Conservation (phyloP, 2,888 invertebrate species). For the Rhaphigaster nebulosa region DNA sequence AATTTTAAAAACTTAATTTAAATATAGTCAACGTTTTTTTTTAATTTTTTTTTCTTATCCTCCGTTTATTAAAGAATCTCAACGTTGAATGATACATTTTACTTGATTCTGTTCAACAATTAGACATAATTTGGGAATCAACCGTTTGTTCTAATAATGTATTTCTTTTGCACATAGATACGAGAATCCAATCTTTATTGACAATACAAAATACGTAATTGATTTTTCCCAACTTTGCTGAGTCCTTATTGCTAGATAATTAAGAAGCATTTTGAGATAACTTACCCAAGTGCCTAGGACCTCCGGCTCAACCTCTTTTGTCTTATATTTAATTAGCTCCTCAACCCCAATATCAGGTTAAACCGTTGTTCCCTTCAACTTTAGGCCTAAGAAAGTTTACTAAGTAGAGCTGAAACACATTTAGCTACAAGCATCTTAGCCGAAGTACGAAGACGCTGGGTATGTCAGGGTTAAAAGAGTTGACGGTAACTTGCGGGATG, state of each 20-base stretch:
- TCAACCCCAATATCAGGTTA: constrained; percentile 8
- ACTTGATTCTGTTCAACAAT: no score
- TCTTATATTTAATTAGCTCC: background rate
- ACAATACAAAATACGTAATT: no score
- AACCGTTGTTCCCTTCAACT: constrained; percentile 9
- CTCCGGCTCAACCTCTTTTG: background rate
- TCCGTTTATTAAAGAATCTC: no score
- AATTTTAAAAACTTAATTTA: no score
- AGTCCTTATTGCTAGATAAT: background rate
- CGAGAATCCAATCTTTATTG: no score
- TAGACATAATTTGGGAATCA: no score
- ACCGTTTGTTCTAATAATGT: no score
- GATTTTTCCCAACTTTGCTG: background rate
- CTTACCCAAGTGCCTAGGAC: background rate
- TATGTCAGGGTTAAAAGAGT: background rate
- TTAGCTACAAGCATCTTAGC: background rate
- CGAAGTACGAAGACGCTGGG: background rate
- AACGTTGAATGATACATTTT: no score
- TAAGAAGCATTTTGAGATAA: background rate
- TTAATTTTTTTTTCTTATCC: no score
- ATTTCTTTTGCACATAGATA: no score
- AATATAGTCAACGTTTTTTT: no score
- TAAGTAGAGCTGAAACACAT: constrained; percentile 20
- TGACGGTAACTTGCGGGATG: background rate
- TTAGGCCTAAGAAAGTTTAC: background rate